A percentile compares a stretch with the other conserved stretches of the same genome.
phyloP scores from a whole-genome alignment of 2,797 vertebrate species.

The Leontopithecus rosalia region DNA sequence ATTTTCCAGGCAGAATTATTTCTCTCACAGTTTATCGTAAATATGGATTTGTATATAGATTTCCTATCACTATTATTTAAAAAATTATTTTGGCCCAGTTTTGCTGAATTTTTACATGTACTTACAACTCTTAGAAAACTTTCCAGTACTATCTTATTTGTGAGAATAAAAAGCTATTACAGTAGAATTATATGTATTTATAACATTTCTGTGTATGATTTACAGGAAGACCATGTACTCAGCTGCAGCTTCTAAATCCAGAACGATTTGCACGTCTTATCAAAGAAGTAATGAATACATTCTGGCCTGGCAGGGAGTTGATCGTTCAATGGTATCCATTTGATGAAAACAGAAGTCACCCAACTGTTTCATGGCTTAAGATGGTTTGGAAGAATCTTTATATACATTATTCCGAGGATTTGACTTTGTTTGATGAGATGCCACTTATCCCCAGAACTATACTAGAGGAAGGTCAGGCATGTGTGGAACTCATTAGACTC shows the following conservation, averaged over 20 bases:
- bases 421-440: slow-evolving; percentile 96
- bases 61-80: neutral
- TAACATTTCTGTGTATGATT: slow-evolving; percentile 73
- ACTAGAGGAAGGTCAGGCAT: slow-evolving; percentile 88
- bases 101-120: neutral
- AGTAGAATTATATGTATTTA: neutral
- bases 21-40: slow-evolving; percentile 4
- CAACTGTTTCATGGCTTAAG: slow-evolving; percentile 93
- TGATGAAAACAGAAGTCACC: slow-evolving; percentile 91
- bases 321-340: slow-evolving; percentile 93
- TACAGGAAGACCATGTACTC: slow-evolving; percentile 96
- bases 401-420: slow-evolving; percentile 95
- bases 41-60: neutral
- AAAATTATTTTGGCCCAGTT: neutral
- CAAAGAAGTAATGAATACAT: slow-evolving; percentile 93
- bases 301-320: slow-evolving; percentile 94
- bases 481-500: slow-evolving; percentile 92
- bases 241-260: slow-evolving; percentile 94
- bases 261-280: slow-evolving; percentile 96
- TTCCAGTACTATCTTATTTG: neutral
- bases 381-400: slow-evolving; percentile 98
- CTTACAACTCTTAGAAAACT: slow-evolving; percentile 22
- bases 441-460: slow-evolving; percentile 94
- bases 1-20: slow-evolving; percentile 34
- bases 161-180: neutral